Base-by-base conservation (phyloP, 2,113 vertebrate genomes). In the Thalassarche chlororhynchos region DNA sequence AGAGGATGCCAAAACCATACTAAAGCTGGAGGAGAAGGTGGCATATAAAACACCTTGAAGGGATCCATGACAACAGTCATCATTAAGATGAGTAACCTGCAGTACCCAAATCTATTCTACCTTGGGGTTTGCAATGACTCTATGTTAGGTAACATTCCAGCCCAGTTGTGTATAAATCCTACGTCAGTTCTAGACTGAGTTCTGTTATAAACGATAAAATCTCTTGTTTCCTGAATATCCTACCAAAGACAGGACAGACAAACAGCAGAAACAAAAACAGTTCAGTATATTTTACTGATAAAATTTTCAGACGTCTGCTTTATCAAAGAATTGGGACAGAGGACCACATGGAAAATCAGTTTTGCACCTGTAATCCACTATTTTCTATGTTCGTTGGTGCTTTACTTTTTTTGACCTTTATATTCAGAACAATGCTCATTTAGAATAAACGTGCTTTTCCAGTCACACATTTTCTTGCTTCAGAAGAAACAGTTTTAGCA, bases 201-300 rank as follows among this genome's bases (percentile, higher is more conserved):
- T 95, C 69, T 91, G 76, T 85, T 90, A 88, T 44, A 85, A 97
- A 96, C 32, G 51, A 89, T 86, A 91, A 95, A 86, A 81, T 76
- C 26, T 81, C 52, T 68, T 74, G 34, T 80, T 95, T 97, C 57
- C 80, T 94, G 77, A 92, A 83, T 86, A 88, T 71, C 32, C 49
- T 83, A 51, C 32, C 10, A 6, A 92, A 75, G 42, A 69, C 36
- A 47, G 23, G 58, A 65, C 9, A 75, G 34, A 86, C 32, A 70
- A 87, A 66, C 7, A 84, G 26, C 60, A 87, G 60, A 91, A 93
- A 68, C n/a, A 34, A 54, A 62, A 62, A 2, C n/a, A 75, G 12
- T 46, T 86, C 55, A 60, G 9, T 36, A 10, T 40, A 68, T 70
- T 62, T 81, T 51, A 75, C 26, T 29, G 42, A 62, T 23, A 76